Base-by-base conservation (phyloP, 1,140 invertebrate genomes). In the Sycophaga agraensis region DNA sequence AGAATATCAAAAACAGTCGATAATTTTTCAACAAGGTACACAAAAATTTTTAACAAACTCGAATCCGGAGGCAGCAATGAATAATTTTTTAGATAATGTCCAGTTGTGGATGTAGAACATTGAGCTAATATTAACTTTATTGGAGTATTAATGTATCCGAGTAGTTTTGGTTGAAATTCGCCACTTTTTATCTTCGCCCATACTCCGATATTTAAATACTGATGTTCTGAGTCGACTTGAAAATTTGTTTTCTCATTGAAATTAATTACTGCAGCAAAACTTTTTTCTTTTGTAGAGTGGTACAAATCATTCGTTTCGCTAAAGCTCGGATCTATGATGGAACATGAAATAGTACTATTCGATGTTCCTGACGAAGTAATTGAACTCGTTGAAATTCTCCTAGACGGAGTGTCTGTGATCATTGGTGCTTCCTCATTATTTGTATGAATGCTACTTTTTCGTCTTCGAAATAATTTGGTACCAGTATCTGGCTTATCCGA, bases 121-220 rank as follows among this genome's bases (percentile, higher is more conserved):
- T 94, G 90, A 4, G 87, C 83, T 4, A 91, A 73, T 53, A 95
- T 84, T 65, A 91, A 85, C 57, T 85, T 83, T 37, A 94, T 75
- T 0, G 92, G 88, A 63, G 94, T 85, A 73, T 92, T 94, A 24
- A 92, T 83, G 75, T 92, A 91, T 26, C 91, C 91, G 49, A 92
- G 71, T 40, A 93, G 74, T 22, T 85, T 81, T 61, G 89, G 86
- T 6, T 87, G 83, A 35, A 81, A 82, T 9, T 85, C 84, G 0
- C 81, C 74, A 26, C 70, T 80, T 46, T 82, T 82, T 9, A 82
- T 73, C n/a, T 81, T 83, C 9, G 83, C 84, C 91, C 91, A 94
- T 0, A 94, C 87, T 63, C 91, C 91, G 1, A 95, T 78, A 77
- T 94, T 95, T 37, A 95, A 81, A 77, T 89, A 95, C 58, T 88